Percentiles rank a stretch among this genome's conserved stretches.
Evolutionary conservation across 1,140 invertebrate species (phyloP).

Genomic region (Pentalonia nigronervosa): DNA sequence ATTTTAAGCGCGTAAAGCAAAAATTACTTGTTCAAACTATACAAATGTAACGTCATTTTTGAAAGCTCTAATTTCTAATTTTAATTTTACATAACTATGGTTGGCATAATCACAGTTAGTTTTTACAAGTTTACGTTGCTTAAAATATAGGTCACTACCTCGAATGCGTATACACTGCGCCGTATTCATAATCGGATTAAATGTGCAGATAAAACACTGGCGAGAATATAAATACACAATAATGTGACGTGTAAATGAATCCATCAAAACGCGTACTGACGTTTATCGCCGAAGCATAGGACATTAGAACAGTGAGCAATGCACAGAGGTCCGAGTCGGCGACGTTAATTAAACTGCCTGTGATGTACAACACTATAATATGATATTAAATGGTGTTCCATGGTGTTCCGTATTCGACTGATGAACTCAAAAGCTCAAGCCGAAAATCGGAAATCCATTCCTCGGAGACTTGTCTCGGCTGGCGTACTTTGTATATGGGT

Average conservation of each 20-base stretch:
- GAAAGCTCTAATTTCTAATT: conserved; percentile 14
- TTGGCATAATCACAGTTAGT: not conserved
- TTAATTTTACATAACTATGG: not conserved
- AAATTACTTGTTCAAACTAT: not conserved
- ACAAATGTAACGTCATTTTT: not conserved
- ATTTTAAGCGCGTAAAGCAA: not conserved
- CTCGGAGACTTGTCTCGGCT: not conserved
- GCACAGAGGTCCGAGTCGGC: not conserved
- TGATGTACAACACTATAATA: not conserved
- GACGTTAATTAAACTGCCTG: not conserved
- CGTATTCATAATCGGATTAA: not conserved
- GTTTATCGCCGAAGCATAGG: not conserved
- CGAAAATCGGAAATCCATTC: not conserved
- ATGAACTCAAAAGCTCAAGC: not conserved
- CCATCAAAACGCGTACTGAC: not conserved
- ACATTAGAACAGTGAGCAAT: not conserved
- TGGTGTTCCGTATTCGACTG: not conserved
- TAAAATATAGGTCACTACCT: not conserved
- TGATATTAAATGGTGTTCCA: not conserved
- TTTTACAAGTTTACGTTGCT: not conserved
- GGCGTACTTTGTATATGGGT: too few species aligned
- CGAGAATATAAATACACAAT: not conserved
- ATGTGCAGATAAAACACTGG: not conserved
- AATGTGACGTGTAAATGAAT: not conserved
- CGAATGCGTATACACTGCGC: not conserved